These are phyloP conservation scores for Chamaea fasciata DNA, from an alignment of 2,113 vertebrate genomes.

Conservation along the genomic window DNA sequence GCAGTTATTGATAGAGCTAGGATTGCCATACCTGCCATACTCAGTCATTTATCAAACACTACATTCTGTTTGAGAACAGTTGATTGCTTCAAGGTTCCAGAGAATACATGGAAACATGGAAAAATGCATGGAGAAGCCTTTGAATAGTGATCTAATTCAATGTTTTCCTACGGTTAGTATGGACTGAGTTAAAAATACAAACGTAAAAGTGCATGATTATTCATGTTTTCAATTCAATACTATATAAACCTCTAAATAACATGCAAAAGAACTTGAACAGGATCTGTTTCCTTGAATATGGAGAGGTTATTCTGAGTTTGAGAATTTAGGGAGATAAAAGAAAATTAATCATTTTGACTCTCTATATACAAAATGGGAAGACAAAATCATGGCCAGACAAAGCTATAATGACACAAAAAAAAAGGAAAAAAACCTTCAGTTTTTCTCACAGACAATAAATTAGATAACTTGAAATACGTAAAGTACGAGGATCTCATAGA, in stretches of 20 bases:
- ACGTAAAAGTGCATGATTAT: background rate
- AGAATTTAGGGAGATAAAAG: background rate
- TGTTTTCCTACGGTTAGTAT: background rate
- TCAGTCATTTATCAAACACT: background rate
- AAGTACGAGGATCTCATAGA: background rate
- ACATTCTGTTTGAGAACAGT: background rate
- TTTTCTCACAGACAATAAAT: background rate
- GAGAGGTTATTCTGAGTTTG: background rate
- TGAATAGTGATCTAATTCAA: background rate
- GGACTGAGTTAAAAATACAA: background rate
- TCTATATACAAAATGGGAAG: background rate
- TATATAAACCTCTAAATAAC: background rate
- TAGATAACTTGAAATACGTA: background rate
- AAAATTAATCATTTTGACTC: background rate
- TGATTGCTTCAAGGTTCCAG: background rate
- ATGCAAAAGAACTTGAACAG: background rate
- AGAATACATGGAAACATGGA: background rate
- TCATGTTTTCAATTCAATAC: background rate
- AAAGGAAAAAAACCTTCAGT: accelerated
- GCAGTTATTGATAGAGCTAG: background rate
- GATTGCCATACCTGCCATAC: background rate
- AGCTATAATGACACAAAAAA: background rate
- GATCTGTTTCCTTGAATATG: background rate
- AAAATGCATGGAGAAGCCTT: background rate
- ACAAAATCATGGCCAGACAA: background rate